Base-by-base conservation (phyloP, 2,888 invertebrate species). In the Silvanus unidentatus region DNA sequence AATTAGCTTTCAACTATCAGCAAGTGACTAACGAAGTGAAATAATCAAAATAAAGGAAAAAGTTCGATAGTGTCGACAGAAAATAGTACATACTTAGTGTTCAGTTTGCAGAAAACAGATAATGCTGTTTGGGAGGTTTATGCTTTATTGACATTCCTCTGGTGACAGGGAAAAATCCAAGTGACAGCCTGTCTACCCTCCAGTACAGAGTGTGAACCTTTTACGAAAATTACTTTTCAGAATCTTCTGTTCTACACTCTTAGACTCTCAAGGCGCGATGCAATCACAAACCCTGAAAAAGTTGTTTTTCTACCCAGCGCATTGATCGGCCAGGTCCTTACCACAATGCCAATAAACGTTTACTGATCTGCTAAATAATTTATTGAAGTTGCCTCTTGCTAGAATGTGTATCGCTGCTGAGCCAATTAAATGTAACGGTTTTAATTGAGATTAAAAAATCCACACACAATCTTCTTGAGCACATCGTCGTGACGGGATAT, bases 151-250 rank as follows among this genome's bases (percentile, higher is more conserved):
- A 52, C 50, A 53, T 58, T 58, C 55, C 52, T 49, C 48, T 56
- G 51, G 57, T 64, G 66, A 65, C 64, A 63, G 61, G 62, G 60
- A 63, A 63, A 64, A 66, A 64, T 65, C 63, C 60, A 50, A 59
- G 58, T 65, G 66, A 67, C 67, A 63, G 64, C 60, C 55, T 58
- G 62, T 65, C 62, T 54, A 54, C 60, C 59, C 58, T 60, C 58
- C 50, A 53, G 48, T 54, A 54, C 51, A 49, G 45, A 13, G 48
- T 50, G 56, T 46, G 56, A 60, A 57, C 59, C 65, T 66, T 63
- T 65, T 59, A 66, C 53, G 60, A 60, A 66, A 66, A 66, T 66
- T 65, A 65, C 64, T 63, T 63, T 58, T 52, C 52, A 55, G 55
- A 48, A 54, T 54, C 50, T 50, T 51, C 59, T 57, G 56, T 59